Percentiles rank a stretch among this genome's conserved stretches.
These are phyloP conservation scores for Drosophila gaucha DNA, from an alignment of 2,888 invertebrate genomes.

Conservation along the genomic window DNA sequence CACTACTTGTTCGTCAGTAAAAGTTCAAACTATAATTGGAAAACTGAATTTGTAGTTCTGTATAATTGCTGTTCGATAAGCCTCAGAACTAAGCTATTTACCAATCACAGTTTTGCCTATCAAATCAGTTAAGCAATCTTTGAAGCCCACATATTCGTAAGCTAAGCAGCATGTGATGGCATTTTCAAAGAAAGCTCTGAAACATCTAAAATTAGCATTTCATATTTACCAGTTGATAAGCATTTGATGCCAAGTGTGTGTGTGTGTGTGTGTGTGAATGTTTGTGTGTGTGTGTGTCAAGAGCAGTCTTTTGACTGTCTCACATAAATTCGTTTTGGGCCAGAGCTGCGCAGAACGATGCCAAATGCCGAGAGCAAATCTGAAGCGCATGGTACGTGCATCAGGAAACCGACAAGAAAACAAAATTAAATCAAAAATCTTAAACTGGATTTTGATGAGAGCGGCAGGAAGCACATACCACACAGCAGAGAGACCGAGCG, in stretches of 20 bases:
- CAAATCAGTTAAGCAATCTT: background rate
- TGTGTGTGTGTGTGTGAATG: constrained; percentile 8
- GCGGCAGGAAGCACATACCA: constrained; percentile 11
- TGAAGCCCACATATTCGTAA: constrained; percentile 6
- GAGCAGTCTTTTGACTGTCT: constrained; percentile 47
- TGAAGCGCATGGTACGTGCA: constrained; percentile 41
- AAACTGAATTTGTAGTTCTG: too few relatives aligned
- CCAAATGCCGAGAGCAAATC: constrained; percentile 28
- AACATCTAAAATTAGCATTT: constrained; percentile 33
- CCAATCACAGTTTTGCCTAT: background rate
- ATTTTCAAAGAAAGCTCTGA: constrained; percentile 1
- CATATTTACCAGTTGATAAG: constrained; percentile 35
- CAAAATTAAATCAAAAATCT: constrained; percentile 76
- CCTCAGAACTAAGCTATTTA: background rate
- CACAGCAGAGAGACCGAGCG: constrained; percentile 1
- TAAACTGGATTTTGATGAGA: constrained; percentile 73
- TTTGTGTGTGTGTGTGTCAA: constrained; percentile 31
- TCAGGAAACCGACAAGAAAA: constrained; percentile 50
- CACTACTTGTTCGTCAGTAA: too few relatives aligned
- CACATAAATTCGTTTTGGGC: constrained; percentile 36
- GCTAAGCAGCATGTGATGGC: constrained; percentile 3
- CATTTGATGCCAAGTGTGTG: constrained; percentile 4
- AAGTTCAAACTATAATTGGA: too few relatives aligned
- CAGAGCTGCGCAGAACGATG: constrained; percentile 14
- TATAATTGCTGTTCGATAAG: background rate